phyloP scores from a whole-genome alignment of 2,888 invertebrate species.

The Hipparchia semele region DNA sequence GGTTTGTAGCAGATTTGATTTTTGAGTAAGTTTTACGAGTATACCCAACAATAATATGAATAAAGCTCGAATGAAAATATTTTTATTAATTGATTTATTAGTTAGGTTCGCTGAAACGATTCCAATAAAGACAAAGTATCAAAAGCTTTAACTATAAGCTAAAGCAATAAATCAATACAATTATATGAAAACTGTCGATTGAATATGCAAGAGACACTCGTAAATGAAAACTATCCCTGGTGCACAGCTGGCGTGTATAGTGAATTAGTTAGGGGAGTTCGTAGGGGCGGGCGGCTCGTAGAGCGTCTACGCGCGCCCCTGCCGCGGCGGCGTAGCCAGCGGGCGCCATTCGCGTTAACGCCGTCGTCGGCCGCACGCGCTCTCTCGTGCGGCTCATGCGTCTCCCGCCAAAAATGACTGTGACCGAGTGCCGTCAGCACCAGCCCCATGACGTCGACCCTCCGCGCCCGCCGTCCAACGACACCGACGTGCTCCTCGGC shows the following conservation, averaged over 20 bases:
- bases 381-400: conserved; percentile 70
- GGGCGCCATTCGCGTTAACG: conserved; percentile 78
- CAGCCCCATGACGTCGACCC: conserved; percentile 55
- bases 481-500: conserved; percentile 74
- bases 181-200: neutral
- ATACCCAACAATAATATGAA: neutral
- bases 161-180: neutral
- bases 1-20: too few relatives aligned
- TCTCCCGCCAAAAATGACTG: conserved; percentile 72
- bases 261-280: conserved; percentile 49
- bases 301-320: conserved; percentile 70
- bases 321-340: conserved; percentile 66
- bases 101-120: neutral
- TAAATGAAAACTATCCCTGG: neutral
- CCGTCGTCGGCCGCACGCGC: conserved; percentile 80
- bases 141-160: neutral
- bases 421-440: conserved; percentile 70
- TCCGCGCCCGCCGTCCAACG: conserved; percentile 52
- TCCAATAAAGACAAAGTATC: neutral
- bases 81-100: neutral
- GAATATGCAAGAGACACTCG: neutral
- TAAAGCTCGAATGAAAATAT: neutral
- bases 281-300: conserved; percentile 59
- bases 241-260: neutral
- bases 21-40: too few relatives aligned